Conservation (phyloP, 2,797 vertebrate species). For the Periparus ater region DNA sequence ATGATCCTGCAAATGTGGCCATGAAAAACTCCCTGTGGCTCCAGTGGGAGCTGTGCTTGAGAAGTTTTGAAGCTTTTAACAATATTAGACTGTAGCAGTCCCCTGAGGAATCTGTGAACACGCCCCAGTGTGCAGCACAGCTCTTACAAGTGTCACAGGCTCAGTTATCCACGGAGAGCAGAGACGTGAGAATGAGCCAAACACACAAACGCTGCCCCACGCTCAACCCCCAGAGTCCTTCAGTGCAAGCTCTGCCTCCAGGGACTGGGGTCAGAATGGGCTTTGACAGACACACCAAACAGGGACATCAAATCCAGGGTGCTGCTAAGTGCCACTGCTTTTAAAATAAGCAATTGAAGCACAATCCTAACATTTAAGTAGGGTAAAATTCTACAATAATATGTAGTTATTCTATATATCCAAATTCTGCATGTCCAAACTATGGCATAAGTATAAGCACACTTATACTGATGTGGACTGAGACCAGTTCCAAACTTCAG, state of each 20-base stretch:
- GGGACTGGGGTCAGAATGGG: not conserved
- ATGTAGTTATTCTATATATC: no score
- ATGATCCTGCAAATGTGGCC: not conserved
- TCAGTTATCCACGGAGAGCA: not conserved
- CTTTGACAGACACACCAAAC: not conserved
- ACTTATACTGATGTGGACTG: not conserved
- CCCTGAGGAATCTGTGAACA: not conserved
- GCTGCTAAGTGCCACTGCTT: not conserved
- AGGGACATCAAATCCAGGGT: not conserved
- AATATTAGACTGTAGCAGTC: not conserved
- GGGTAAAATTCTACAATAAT: not conserved
- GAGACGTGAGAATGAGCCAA: not conserved
- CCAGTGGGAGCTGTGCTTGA: not conserved
- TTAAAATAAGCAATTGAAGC: not conserved
- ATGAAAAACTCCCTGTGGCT: not conserved
- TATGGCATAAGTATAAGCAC: not conserved
- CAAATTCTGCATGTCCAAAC: not conserved
- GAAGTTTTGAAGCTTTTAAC: conserved; percentile 1
- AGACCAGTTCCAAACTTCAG: not conserved
- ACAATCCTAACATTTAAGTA: not conserved
- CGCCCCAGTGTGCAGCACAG: not conserved
- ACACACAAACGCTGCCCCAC: accelerated
- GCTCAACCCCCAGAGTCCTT: accelerated
- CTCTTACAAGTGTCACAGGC: not conserved
- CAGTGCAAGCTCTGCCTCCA: not conserved